Evolutionary conservation across 2,888 invertebrate species (phyloP).

Genomic region (Rutpela maculata): DNA sequence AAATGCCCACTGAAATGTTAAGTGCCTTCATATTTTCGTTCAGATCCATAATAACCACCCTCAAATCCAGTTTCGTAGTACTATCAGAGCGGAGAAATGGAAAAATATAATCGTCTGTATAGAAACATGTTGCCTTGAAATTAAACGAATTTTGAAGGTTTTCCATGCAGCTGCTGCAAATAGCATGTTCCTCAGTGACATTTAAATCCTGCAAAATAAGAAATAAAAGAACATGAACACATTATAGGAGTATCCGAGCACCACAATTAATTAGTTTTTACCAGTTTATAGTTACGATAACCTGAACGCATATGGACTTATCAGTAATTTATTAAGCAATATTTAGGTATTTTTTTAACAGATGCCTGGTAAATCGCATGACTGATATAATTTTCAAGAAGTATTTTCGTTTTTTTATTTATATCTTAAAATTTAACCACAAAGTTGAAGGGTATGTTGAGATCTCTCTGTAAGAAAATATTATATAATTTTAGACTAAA

Average conservation of each 20-base stretch:
- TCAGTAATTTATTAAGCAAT: too few species aligned
- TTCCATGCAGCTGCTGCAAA: neutral
- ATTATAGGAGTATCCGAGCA: neutral
- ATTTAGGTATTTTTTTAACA: too few species aligned
- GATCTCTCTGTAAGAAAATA: too few species aligned
- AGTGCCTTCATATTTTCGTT: neutral
- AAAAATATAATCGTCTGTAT: constrained; percentile 1
- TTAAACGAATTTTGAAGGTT: neutral
- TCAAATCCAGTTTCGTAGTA: neutral
- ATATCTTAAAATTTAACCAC: too few species aligned
- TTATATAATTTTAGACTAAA: too few species aligned
- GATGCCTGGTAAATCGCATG: too few species aligned
- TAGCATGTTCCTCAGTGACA: neutral
- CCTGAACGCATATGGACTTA: too few species aligned
- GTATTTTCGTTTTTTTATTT: too few species aligned
- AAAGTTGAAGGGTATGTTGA: too few species aligned
- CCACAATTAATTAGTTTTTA: too few species aligned
- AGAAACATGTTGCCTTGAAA: constrained; percentile 9
- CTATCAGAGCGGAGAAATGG: neutral
- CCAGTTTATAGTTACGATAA: too few species aligned
- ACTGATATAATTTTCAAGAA: too few species aligned
- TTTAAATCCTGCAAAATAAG: neutral
- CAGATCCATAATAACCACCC: neutral
- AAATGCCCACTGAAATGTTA: neutral
- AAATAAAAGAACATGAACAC: neutral